Conservation (phyloP, 35 echinoderm and acorn worm species). For the Hemicentrotus pulcherrimus region DNA sequence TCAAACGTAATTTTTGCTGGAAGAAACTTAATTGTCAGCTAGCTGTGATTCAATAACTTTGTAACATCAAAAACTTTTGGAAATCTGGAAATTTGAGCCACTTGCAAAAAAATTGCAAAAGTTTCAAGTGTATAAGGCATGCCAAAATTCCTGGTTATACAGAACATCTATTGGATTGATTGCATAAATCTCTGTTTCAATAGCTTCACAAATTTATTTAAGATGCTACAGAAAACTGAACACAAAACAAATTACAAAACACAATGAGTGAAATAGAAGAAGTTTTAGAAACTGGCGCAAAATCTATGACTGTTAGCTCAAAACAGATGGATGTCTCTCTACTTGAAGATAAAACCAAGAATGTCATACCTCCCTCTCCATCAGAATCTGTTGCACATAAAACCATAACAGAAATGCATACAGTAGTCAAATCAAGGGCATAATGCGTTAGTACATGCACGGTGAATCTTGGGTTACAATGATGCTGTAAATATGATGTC, state of each 20-base stretch:
- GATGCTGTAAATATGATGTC: background rate
- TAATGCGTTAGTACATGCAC: background rate
- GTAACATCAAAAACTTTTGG: too few relatives aligned
- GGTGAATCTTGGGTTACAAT: background rate
- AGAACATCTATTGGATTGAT: too few relatives aligned
- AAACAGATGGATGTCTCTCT: background rate
- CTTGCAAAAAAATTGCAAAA: too few relatives aligned
- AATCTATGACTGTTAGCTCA: background rate
- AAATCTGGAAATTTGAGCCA: too few relatives aligned
- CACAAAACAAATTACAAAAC: background rate
- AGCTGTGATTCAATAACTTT: too few relatives aligned
- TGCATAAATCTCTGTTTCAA: too few relatives aligned
- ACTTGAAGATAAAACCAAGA: background rate
- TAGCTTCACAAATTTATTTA: too few relatives aligned
- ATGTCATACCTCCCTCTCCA: slow-evolving; percentile 45
- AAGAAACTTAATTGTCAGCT: too few relatives aligned
- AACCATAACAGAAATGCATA: slow-evolving; percentile 34
- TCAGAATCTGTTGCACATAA: slow-evolving; percentile 47
- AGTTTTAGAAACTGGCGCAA: background rate
- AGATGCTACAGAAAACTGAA: background rate
- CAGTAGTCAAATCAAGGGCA: background rate
- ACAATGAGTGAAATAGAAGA: background rate
- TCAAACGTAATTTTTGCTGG: too few relatives aligned
- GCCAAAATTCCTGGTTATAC: too few relatives aligned
- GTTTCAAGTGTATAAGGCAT: too few relatives aligned